Percentiles rank a stretch among this genome's conserved stretches.
Conservation (phyloP, 1,140 invertebrate species). For the Drosophila nikananu region DNA sequence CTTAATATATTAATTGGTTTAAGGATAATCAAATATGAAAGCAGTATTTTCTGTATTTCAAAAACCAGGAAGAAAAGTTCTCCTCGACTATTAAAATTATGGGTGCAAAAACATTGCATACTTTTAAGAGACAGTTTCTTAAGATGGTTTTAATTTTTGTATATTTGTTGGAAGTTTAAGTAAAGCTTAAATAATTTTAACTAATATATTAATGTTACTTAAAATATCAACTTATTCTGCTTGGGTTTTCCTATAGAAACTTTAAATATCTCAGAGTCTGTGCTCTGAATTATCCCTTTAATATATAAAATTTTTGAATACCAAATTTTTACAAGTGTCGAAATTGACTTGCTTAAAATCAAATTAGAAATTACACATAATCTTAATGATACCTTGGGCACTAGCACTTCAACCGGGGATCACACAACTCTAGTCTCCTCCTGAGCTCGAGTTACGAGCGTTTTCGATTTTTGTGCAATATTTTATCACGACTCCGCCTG, state of each 20-base stretch:
- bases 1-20: too few species aligned
- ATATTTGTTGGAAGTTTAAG: background rate
- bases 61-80: background rate
- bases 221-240: background rate
- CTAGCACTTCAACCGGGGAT: slow-evolving; percentile 15
- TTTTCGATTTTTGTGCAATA: slow-evolving; percentile 43
- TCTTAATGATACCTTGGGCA: slow-evolving; percentile 39
- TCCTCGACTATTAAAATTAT: background rate
- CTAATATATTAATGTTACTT: background rate
- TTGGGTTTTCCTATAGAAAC: background rate
- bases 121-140: background rate
- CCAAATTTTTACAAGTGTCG: background rate
- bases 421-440: slow-evolving; percentile 1
- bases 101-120: background rate
- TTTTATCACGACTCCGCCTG: slow-evolving; percentile 19
- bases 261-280: too few species aligned
- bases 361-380: slow-evolving; percentile 25
- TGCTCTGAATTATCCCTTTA: too few species aligned
- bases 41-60: background rate
- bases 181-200: background rate
- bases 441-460: slow-evolving; percentile 10
- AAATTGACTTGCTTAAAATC: slow-evolving; percentile 57
- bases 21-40: background rate
- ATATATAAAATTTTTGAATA: background rate
- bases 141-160: background rate